Conservation (phyloP, 2,113 vertebrate genomes). For the Salvelinus sp. region DNA sequence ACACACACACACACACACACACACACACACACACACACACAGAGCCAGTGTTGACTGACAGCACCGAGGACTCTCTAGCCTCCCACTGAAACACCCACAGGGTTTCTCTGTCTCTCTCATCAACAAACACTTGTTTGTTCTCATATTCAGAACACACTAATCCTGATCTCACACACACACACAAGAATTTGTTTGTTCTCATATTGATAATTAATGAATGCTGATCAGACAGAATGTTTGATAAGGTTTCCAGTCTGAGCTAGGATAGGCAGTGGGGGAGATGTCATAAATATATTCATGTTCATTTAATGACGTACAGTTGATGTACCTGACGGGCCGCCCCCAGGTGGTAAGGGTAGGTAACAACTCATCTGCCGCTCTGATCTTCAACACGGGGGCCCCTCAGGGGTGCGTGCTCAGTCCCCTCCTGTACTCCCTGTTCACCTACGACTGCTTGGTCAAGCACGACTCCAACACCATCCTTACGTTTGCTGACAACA, state of each 20-base stretch:
- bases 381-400: no score
- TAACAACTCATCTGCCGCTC: no score
- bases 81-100: conserved; percentile 30
- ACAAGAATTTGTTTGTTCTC: conserved; percentile 49
- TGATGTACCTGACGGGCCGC: conserved; percentile 4
- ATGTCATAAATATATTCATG: conserved; percentile 42
- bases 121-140: conserved; percentile 67
- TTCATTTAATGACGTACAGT: conserved; percentile 38
- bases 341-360: no score
- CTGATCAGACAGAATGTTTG: conserved; percentile 73
- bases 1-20: neutral
- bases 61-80: conserved; percentile 28
- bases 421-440: no score
- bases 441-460: no score
- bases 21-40: neutral
- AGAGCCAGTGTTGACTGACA: neutral
- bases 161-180: conserved; percentile 52
- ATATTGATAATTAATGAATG: conserved; percentile 66
- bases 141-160: conserved; percentile 68
- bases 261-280: conserved; percentile 44
- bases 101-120: conserved; percentile 44
- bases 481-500: no score
- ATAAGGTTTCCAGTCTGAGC: conserved; percentile 55
- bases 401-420: no score
- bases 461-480: no score